Base-by-base conservation (phyloP, 2,797 vertebrate species). In the Clarias pachynema region DNA sequence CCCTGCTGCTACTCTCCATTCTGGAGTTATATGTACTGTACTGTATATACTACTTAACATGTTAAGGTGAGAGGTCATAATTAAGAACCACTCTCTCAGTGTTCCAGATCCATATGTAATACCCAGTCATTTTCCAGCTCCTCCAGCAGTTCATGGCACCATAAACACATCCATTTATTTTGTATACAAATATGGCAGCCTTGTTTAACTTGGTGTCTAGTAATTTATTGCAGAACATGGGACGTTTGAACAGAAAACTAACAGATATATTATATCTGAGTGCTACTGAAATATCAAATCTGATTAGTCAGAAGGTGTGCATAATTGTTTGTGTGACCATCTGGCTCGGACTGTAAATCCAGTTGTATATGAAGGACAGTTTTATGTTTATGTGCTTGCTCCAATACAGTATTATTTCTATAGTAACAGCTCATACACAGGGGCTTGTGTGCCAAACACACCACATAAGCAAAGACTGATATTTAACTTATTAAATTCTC, bases 81-180 rank as follows among this genome's bases (percentile, higher is more conserved):
- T 93, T 90, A 91, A 74, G 90, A 92, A 91, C 87, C 88, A 84
- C 87, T 93, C 91, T 89, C 87, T 92, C n/a, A 31, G 40, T 73
- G 24, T 91, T 93, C 83, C 86, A 84, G 87, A 88, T 90, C 91
- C 93, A 92, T 94, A 94, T 93, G 91, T 91, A 90, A 89, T 91
- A 90, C 92, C 91, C 93, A 93, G 93, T 94, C 93, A 93, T 93
- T 93, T 93, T 91, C 0, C 59, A 91, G 90, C 90, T 93, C 93
- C 93, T 91, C 0, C 59, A 91, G 90, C 91, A 90, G 91, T 89
- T 91, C 88, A 91, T 89, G 87, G 88, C 77, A 90, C 89, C 91
- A 94, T 93, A 92, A 93, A 94, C 92, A 94, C 94, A 94, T 93
- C 93, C 89, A 94, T 93, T 94, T 93, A 92, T 91, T 92, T 91